These are phyloP conservation scores for Lytechinus pictus DNA, from an alignment of 35 echinoderm and acorn worm genomes.

Conservation along the genomic window DNA sequence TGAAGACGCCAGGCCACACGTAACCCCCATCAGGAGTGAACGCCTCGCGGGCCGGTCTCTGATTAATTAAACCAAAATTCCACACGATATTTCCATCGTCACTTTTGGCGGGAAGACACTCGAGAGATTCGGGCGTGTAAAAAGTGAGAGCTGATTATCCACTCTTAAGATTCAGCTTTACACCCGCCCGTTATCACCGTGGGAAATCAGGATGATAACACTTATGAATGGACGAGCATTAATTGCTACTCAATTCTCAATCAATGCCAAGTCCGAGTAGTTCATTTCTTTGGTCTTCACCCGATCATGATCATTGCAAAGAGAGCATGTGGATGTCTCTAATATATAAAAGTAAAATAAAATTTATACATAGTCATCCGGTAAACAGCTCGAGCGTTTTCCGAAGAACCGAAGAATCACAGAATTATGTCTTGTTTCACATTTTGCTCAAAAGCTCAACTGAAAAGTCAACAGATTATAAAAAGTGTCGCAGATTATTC, in stretches of 20 bases:
- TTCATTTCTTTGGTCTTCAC: too few species aligned
- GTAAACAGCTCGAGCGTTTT: too few species aligned
- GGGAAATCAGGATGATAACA: conserved; percentile 10
- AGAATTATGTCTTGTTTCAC: too few species aligned
- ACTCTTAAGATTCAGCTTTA: background rate
- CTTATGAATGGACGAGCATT: background rate
- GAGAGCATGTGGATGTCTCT: too few species aligned
- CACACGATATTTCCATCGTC: background rate
- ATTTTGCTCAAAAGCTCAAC: too few species aligned
- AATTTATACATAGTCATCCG: too few species aligned
- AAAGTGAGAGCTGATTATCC: background rate
- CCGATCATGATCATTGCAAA: too few species aligned
- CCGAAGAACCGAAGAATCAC: too few species aligned
- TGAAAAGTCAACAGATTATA: too few species aligned
- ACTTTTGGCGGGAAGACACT: background rate
- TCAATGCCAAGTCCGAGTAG: background rate
- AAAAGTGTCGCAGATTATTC: too few species aligned
- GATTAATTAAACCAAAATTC: background rate
- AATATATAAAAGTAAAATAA: too few species aligned
- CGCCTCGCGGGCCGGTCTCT: background rate
- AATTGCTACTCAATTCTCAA: background rate
- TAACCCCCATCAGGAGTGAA: background rate
- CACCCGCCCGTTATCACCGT: background rate
- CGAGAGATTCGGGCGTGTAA: background rate
- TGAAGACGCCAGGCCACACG: background rate